Percentiles rank a stretch among this genome's conserved stretches.
Evolutionary conservation across 2,888 invertebrate species (phyloP).

Genomic region (Julus scandinavius): DNA sequence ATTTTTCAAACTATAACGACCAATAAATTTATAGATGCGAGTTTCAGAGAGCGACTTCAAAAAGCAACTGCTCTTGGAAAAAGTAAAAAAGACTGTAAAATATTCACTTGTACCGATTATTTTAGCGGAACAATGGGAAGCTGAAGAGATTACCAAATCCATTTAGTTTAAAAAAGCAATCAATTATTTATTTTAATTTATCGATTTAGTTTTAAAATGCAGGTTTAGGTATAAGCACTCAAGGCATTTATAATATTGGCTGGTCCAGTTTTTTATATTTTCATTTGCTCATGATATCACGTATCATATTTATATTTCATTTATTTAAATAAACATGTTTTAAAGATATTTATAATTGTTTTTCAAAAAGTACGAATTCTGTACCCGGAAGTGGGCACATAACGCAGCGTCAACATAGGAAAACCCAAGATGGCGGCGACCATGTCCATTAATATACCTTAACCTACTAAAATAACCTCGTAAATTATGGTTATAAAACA

Average conservation of each 20-base stretch:
- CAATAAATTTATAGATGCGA: constrained; percentile 47
- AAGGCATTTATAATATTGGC: background rate
- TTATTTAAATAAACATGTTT: background rate
- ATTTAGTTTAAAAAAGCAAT: background rate
- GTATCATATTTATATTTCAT: background rate
- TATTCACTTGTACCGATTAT: constrained; percentile 51
- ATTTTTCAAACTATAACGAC: constrained; percentile 48
- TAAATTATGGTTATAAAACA: no score
- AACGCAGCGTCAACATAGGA: no score
- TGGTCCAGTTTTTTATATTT: background rate
- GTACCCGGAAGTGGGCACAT: no score
- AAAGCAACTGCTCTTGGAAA: constrained; percentile 43
- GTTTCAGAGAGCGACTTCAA: constrained; percentile 37
- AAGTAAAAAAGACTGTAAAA: constrained; percentile 44
- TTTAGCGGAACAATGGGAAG: background rate
- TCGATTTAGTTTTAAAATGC: background rate
- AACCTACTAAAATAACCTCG: no score
- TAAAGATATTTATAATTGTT: no score
- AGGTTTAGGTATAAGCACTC: background rate
- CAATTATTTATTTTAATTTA: constrained; percentile 27
- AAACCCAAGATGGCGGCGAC: no score
- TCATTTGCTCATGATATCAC: background rate
- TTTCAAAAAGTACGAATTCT: no score
- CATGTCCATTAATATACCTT: no score
- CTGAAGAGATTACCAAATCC: background rate